These are phyloP conservation scores for Oppia nitens DNA, from an alignment of 1,140 invertebrate species.

Conservation along the genomic window DNA sequence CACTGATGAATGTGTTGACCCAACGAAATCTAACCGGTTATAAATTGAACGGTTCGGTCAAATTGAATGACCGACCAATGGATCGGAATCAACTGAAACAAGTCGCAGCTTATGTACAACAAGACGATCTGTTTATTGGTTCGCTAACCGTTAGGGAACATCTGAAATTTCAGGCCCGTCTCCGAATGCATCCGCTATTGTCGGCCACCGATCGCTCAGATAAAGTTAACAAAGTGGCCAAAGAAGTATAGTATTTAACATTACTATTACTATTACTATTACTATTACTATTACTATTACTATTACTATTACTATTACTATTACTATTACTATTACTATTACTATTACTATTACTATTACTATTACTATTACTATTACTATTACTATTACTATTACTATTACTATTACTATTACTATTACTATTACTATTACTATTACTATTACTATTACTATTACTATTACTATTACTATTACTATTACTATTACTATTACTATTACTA, in stretches of 20 bases:
- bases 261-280: too few species aligned
- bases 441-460: too few species aligned
- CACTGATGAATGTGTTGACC: conserved; percentile 73
- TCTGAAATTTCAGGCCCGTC: conserved; percentile 74
- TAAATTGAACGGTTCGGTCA: conserved; percentile 45
- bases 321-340: too few species aligned
- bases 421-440: too few species aligned
- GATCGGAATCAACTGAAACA: conserved; percentile 25
- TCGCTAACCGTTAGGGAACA: conserved; percentile 76
- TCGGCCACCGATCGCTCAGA: conserved; percentile 52
- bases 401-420: too few species aligned
- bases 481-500: too few species aligned
- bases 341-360: too few species aligned
- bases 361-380: too few species aligned
- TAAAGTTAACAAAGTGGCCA: conserved; percentile 73
- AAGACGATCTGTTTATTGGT: conserved; percentile 82
- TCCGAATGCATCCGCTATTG: conserved; percentile 55
- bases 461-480: too few species aligned
- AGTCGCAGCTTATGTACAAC: conserved; percentile 82
- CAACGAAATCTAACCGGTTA: conserved; percentile 53
- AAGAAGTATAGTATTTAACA: conserved; percentile 55
- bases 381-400: too few species aligned
- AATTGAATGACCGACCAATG: conserved; percentile 45
- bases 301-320: too few species aligned
- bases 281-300: too few species aligned